Conservation (phyloP, 2,888 invertebrate genomes). For the Ichneumon xanthorius region DNA sequence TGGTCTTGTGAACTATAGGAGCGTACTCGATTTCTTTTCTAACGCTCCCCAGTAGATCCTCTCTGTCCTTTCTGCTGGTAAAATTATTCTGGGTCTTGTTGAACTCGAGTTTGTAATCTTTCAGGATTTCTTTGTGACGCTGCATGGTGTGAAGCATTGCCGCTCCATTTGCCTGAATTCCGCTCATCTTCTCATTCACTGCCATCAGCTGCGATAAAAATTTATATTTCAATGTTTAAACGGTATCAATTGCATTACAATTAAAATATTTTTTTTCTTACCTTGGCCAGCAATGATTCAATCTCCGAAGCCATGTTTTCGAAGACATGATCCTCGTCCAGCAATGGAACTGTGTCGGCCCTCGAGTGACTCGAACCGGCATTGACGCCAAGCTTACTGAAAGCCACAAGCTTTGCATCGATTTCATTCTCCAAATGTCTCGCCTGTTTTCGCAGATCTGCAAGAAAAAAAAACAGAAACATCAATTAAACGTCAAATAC, state of each 20-base stretch:
- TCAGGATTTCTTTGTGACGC: conserved; percentile 96
- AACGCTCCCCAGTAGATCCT: conserved; percentile 91
- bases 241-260: not conserved
- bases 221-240: conserved; percentile 15
- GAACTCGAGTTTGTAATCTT: conserved; percentile 97
- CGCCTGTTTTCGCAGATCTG: conserved; percentile 97
- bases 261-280: conserved; percentile 76
- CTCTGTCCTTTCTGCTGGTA: conserved; percentile 92
- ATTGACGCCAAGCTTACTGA: conserved; percentile 95
- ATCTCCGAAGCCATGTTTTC: conserved; percentile 97
- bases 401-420: conserved; percentile 97
- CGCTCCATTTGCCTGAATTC: conserved; percentile 92
- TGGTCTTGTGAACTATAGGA: not conserved
- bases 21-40: conserved; percentile 87
- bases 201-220: conserved; percentile 87
- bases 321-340: conserved; percentile 95
- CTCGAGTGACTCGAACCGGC: conserved; percentile 76
- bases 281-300: conserved; percentile 93
- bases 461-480: conserved; percentile 73
- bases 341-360: conserved; percentile 92
- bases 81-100: conserved; percentile 94
- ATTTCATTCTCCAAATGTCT: conserved; percentile 98
- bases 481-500: not conserved
- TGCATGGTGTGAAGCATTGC: conserved; percentile 97
- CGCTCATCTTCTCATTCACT: conserved; percentile 94